Conservation (phyloP, 2,797 vertebrate species). For the Columba guinea region DNA sequence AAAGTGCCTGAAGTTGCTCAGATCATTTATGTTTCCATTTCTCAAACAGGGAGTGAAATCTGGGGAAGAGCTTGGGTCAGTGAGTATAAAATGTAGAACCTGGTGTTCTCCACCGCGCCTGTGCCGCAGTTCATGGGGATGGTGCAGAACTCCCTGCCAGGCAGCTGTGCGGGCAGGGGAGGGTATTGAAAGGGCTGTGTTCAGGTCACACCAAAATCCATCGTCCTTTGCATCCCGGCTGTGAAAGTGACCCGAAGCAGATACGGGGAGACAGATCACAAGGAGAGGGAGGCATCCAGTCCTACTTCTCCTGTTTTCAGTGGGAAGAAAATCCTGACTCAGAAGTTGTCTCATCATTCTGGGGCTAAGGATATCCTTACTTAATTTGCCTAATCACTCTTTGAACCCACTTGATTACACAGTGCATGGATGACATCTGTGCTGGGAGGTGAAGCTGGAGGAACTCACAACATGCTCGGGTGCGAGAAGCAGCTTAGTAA, state of each 20-base stretch:
- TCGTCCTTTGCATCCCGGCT: neutral
- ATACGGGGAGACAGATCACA: neutral
- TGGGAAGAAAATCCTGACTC: neutral
- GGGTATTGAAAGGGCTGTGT: neutral
- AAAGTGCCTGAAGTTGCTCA: neutral
- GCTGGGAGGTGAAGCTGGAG: neutral
- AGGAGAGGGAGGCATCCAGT: neutral
- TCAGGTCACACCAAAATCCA: neutral
- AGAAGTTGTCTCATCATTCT: neutral
- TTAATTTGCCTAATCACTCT: neutral
- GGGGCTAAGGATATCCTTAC: neutral
- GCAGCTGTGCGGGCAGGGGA: neutral
- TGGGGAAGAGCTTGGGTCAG: neutral
- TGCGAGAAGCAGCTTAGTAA: too few species aligned
- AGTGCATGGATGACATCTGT: neutral
- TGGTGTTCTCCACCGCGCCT: fast-evolving
- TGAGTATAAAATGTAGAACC: neutral
- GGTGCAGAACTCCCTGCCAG: neutral
- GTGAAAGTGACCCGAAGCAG: neutral
- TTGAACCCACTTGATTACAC: neutral
- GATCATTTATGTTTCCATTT: neutral
- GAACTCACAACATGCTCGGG: neutral
- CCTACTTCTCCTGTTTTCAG: neutral
- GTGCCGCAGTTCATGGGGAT: fast-evolving
- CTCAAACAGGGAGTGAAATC: neutral